Evolutionary conservation across 2,888 invertebrate species (phyloP).

Genomic region (Cryptocheilus praepositus): DNA sequence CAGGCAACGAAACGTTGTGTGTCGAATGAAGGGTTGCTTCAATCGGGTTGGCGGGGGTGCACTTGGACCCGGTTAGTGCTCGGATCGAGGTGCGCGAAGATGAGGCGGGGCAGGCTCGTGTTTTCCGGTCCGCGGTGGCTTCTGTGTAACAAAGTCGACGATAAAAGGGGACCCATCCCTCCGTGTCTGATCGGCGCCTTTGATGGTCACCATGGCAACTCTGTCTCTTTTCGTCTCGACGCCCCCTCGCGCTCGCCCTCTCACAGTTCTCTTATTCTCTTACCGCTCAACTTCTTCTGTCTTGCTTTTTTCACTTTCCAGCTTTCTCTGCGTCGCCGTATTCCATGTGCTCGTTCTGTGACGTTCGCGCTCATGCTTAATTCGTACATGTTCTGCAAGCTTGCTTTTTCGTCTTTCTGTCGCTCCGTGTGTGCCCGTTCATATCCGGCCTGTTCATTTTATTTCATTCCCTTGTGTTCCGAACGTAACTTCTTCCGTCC

Average conservation of each 20-base stretch:
- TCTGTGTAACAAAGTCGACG: constrained; percentile 63
- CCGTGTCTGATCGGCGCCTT: constrained; percentile 66
- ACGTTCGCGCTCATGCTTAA: too few relatives aligned
- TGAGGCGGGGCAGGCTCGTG: constrained; percentile 44
- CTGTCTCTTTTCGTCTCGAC: constrained; percentile 27
- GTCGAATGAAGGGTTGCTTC: not conserved
- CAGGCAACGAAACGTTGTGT: not conserved
- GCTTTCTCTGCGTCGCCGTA: constrained; percentile 10
- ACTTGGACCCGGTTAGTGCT: constrained; percentile 20
- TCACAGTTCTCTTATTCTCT: not conserved
- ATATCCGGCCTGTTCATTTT: too few relatives aligned
- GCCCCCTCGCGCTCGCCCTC: constrained; percentile 16
- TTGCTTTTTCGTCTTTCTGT: too few relatives aligned
- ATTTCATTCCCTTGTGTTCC: too few relatives aligned
- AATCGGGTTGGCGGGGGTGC: constrained; percentile 6
- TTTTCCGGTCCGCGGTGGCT: constrained; percentile 59
- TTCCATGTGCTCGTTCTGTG: not conserved
- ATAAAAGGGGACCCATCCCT: constrained; percentile 59
- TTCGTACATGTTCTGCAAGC: too few relatives aligned
- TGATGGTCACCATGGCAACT: constrained; percentile 68
- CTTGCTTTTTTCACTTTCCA: constrained; percentile 9
- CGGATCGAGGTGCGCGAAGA: constrained; percentile 20
- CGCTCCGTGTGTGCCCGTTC: too few relatives aligned
- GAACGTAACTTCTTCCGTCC: too few relatives aligned
- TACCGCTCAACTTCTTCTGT: constrained; percentile 8